These are phyloP conservation scores for Eurytoma californica DNA, from an alignment of 2,888 invertebrate genomes.

Conservation along the genomic window DNA sequence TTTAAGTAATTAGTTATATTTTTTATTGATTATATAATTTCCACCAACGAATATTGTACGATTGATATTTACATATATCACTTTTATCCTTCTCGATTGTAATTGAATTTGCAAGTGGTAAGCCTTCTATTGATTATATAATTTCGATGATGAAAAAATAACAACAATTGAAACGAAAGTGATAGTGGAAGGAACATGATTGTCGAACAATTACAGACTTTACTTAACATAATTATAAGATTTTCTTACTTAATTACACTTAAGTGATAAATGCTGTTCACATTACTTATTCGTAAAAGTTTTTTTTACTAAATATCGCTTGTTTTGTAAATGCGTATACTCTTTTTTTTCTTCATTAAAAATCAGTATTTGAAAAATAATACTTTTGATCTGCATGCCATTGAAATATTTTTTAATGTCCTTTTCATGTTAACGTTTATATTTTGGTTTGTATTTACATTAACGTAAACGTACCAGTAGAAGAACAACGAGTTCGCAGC, in stretches of 20 bases:
- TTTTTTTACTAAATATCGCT: slow-evolving; percentile 42
- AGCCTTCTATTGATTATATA: slow-evolving; percentile 30
- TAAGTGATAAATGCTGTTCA: slow-evolving; percentile 44
- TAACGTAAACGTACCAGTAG: slow-evolving; percentile 35
- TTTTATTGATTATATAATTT: background rate
- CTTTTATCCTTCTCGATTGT: background rate
- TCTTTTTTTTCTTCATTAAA: slow-evolving; percentile 34
- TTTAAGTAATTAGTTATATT: background rate
- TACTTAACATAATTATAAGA: slow-evolving; percentile 8
- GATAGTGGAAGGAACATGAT: slow-evolving; percentile 55
- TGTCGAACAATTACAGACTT: slow-evolving; percentile 45
- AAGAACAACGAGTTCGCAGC: slow-evolving; percentile 3
- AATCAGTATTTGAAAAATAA: slow-evolving; percentile 39
- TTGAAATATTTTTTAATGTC: slow-evolving; percentile 44
- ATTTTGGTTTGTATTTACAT: slow-evolving; percentile 36
- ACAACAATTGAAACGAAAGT: background rate
- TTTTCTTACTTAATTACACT: slow-evolving; percentile 19
- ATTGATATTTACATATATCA: background rate
- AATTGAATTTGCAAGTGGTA: slow-evolving; percentile 33
- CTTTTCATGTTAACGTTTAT: slow-evolving; percentile 34
- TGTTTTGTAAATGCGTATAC: slow-evolving; percentile 49
- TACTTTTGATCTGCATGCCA: slow-evolving; percentile 52
- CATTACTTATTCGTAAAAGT: slow-evolving; percentile 24
- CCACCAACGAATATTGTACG: background rate
- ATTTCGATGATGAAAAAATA: background rate